Base-by-base conservation (phyloP, 1,140 invertebrate genomes). In the Metopolophium dirhodum region DNA sequence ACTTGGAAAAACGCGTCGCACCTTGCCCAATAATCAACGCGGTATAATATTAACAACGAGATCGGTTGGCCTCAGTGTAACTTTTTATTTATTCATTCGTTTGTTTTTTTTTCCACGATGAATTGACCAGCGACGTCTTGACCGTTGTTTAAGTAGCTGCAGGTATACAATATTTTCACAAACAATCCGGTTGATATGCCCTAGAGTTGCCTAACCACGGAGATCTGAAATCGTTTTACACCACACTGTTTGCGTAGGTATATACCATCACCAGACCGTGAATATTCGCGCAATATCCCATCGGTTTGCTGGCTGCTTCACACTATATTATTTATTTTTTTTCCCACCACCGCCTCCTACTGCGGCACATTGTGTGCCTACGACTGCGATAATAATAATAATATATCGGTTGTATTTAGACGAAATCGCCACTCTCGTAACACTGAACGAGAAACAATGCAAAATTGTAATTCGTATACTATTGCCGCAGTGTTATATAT, bases 231-330 rank as follows among this genome's bases (percentile, higher is more conserved):
- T 90, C n/a, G 54, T 61, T 61, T 90, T 90, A n/a, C 57, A 68
- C 88, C 61, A 77, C 61, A 41, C 88, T 90, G 57, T 90, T 61
- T 90, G 54, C 37, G 14, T 45, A 90, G 61, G 61, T 68, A 51
- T 20, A 18, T 51, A 77, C n/a, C n/a, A 77, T 26, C 89, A 90
- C 35, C 6, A 30, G 89, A 90, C 89, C 89, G 57, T 90, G 89
- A 90, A 90, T 90, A 90, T 37, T 90, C 89, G 37, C 57, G 54
- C 57, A 90, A 68, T 90, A 90, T 90, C 57, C 23, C 57, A 90
- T 90, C 54, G 35, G 54, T 6, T 61, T 14, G 35, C 26, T 61
- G 30, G 45, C 18, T 23, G 30, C 37, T 41, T 68, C 35, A 9
- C 89, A 20, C 37, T 37, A 8, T 35, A 2, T 7, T 61, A 22